Conservation (phyloP, 1,140 invertebrate species). For the Aphis gossypii region DNA sequence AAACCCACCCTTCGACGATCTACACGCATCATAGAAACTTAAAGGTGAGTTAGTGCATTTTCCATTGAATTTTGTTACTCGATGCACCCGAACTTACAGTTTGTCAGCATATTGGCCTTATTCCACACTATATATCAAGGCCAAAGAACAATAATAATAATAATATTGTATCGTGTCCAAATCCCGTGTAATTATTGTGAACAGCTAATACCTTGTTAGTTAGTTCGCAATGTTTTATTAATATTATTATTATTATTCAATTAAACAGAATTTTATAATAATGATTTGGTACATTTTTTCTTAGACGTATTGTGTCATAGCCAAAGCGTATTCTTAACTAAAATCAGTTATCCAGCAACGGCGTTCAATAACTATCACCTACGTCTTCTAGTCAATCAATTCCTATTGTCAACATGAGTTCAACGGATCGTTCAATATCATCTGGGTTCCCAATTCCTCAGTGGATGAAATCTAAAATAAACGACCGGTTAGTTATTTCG, state of each 20-base stretch:
- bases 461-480: constrained; percentile 69
- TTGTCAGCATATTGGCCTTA: not conserved
- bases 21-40: not conserved
- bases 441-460: constrained; percentile 68
- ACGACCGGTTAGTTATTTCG: constrained; percentile 63
- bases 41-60: not conserved
- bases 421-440: constrained; percentile 58
- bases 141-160: not conserved
- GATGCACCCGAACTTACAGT: not conserved
- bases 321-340: constrained; percentile 52
- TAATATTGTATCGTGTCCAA: constrained; percentile 37
- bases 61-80: not conserved
- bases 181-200: not conserved
- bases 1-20: not conserved
- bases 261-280: not conserved
- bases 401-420: constrained; percentile 49
- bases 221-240: not conserved
- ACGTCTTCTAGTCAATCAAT: constrained; percentile 50
- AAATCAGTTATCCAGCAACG: not conserved
- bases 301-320: constrained; percentile 44
- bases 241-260: not conserved
- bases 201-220: not conserved
- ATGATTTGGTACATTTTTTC: not conserved
- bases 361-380: not conserved
- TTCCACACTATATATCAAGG: constrained; percentile 12